Evolutionary conservation across 2,797 vertebrate genomes (phyloP).

Genomic region (Neosilurus hyrtlii): DNA sequence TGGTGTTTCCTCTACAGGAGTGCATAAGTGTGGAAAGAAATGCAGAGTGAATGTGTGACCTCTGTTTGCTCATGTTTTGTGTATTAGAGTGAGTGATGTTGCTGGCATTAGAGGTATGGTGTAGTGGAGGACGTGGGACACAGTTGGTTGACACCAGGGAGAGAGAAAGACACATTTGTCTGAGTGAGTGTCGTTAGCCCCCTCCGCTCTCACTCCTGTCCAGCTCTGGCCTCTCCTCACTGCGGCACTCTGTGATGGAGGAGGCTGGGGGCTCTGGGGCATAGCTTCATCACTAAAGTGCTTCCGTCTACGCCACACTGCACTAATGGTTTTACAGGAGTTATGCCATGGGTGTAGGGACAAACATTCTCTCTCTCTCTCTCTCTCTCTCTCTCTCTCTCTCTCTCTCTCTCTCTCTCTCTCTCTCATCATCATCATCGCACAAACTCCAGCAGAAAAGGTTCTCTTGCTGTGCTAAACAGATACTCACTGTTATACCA

Average conservation of each 20-base stretch:
- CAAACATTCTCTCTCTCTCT: slow-evolving; percentile 5
- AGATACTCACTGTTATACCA: not conserved
- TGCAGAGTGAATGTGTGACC: slow-evolving; percentile 32
- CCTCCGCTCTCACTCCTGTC: slow-evolving; percentile 10
- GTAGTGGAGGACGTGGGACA: slow-evolving; percentile 29
- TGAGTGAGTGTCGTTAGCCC: slow-evolving; percentile 49
- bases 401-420: no score
- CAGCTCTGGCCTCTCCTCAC: slow-evolving; percentile 35
- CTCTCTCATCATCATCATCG: not conserved
- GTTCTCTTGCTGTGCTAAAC: not conserved
- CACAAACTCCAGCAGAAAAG: not conserved
- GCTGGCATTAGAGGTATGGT: slow-evolving; percentile 8
- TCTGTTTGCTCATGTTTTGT: slow-evolving; percentile 36
- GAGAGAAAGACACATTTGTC: slow-evolving; percentile 41
- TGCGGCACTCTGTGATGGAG: slow-evolving; percentile 49
- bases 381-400: no score
- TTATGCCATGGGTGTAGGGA: slow-evolving; percentile 29
- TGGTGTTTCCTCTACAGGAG: slow-evolving; percentile 3
- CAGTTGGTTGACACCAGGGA: slow-evolving; percentile 36
- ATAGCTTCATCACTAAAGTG: slow-evolving; percentile 49
- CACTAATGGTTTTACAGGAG: slow-evolving; percentile 49
- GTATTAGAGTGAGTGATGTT: slow-evolving; percentile 46
- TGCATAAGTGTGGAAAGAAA: slow-evolving; percentile 3
- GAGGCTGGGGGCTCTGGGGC: slow-evolving; percentile 51
- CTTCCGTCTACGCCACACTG: slow-evolving; percentile 43